phyloP scores from a whole-genome alignment of 1,140 invertebrate species.

The Probaryconus sp. region DNA sequence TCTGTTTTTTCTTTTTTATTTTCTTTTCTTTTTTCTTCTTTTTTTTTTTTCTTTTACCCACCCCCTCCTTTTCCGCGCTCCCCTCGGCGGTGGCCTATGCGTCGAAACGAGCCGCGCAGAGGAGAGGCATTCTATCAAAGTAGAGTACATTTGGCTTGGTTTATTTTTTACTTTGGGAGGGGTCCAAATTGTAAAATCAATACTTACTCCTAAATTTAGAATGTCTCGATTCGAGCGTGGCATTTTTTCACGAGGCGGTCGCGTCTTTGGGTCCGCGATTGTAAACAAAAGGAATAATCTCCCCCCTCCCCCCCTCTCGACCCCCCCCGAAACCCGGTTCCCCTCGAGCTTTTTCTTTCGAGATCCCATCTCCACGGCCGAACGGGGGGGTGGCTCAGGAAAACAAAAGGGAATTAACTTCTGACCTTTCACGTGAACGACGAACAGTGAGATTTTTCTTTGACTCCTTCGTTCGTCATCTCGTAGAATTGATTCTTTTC shows the following conservation, averaged over 20 bases:
- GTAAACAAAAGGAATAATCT: too few relatives aligned
- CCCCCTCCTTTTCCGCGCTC: slow-evolving; percentile 23
- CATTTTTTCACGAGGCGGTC: slow-evolving; percentile 36
- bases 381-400: too few relatives aligned
- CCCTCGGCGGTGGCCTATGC: slow-evolving; percentile 57
- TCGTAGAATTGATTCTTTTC: too few relatives aligned
- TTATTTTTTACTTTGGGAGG: slow-evolving; percentile 78
- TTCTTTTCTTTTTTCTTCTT: slow-evolving; percentile 20
- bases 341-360: too few relatives aligned
- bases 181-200: slow-evolving; percentile 79
- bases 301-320: background rate
- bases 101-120: slow-evolving; percentile 73
- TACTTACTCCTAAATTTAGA: slow-evolving; percentile 77
- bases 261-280: slow-evolving; percentile 1
- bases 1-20: slow-evolving; percentile 16
- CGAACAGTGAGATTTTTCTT: too few relatives aligned
- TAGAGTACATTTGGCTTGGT: slow-evolving; percentile 77
- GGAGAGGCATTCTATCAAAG: slow-evolving; percentile 77
- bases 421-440: too few relatives aligned
- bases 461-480: too few relatives aligned
- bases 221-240: slow-evolving; percentile 54
- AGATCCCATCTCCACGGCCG: too few relatives aligned
- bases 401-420: too few relatives aligned
- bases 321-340: slow-evolving; percentile 1
- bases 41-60: slow-evolving; percentile 42